Evolutionary conservation across 2,113 vertebrate genomes (phyloP).

Genomic region (Cavia porcellus): DNA sequence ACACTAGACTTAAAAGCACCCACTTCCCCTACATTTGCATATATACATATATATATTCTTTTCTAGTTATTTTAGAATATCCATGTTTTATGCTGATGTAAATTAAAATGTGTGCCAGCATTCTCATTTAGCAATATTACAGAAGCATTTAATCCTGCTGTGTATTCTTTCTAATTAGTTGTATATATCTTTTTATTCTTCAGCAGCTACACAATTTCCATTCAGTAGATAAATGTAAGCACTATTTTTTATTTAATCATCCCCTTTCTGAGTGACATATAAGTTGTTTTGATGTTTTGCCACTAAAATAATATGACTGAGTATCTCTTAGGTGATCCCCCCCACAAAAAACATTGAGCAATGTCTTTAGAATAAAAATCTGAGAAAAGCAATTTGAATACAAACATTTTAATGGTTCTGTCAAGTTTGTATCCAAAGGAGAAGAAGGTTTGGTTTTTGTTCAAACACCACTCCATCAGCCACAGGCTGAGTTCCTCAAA

Average conservation of each 20-base stretch:
- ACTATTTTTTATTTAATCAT: constrained; percentile 11
- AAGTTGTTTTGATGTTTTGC: constrained; percentile 15
- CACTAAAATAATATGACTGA: constrained; percentile 33
- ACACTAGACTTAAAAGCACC: not conserved
- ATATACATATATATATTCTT: not conserved
- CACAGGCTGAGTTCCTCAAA: not conserved
- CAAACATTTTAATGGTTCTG: constrained; percentile 27
- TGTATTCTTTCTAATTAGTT: constrained; percentile 17
- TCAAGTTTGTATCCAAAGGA: constrained; percentile 36
- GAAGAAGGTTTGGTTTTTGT: constrained; percentile 5
- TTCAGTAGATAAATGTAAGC: not conserved
- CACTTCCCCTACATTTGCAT: not conserved
- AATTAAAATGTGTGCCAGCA: not conserved
- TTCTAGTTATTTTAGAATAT: not conserved
- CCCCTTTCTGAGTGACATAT: not conserved
- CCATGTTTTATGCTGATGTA: not conserved
- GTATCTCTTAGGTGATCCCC: not conserved
- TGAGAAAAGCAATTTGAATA: constrained; percentile 56
- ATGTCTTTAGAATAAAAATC: constrained; percentile 13
- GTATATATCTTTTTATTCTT: not conserved
- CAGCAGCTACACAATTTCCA: not conserved
- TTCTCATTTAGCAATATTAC: constrained; percentile 30
- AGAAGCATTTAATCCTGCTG: not conserved
- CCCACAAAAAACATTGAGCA: constrained; percentile 13
- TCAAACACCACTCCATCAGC: not conserved